Percentiles rank a stretch among this genome's conserved stretches.
Conservation (phyloP, 2,113 vertebrate species). For the Leptobrachium ailaonicum region DNA sequence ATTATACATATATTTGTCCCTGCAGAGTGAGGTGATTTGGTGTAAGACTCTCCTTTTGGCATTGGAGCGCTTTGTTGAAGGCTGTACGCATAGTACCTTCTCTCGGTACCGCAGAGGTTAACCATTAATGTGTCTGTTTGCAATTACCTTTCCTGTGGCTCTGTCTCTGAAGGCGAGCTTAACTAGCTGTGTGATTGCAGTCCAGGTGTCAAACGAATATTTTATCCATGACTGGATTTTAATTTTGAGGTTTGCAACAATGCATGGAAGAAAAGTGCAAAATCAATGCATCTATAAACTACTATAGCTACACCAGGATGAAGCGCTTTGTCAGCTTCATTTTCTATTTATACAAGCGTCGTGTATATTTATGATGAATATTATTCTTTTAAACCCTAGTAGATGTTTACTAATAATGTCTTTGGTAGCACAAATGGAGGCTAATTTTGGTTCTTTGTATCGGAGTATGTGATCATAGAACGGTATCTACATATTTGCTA, state of each 20-base stretch:
- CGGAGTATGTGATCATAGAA: no score
- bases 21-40: no score
- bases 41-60: no score
- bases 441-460: no score
- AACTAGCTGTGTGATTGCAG: conserved; percentile 16
- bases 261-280: not conserved
- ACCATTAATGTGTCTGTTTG: not conserved
- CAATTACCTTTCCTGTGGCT: not conserved
- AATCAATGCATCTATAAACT: conserved; percentile 1
- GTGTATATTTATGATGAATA: not conserved
- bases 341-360: not conserved
- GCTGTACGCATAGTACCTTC: no score
- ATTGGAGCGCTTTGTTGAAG: no score
- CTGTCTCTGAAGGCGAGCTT: not conserved
- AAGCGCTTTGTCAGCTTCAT: not conserved
- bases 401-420: no score
- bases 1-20: no score
- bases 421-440: no score
- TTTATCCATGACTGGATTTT: not conserved
- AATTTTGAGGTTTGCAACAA: conserved; percentile 6
- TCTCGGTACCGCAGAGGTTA: not conserved
- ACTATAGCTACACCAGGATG: not conserved
- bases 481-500: no score
- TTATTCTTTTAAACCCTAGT: not conserved
- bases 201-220: not conserved